These are phyloP conservation scores for Formica aserva DNA, from an alignment of 2,888 invertebrate genomes.

Conservation along the genomic window DNA sequence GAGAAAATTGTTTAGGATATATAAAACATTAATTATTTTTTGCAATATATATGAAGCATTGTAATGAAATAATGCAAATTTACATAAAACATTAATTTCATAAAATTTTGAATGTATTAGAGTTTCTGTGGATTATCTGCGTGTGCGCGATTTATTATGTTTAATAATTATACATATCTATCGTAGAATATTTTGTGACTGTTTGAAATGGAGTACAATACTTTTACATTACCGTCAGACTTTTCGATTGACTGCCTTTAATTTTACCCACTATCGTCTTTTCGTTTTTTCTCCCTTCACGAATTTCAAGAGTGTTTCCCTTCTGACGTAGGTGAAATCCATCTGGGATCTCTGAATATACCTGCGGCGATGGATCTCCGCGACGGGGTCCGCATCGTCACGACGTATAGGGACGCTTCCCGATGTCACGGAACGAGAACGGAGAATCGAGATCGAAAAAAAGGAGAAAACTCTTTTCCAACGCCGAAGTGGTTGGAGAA, in stretches of 20 bases:
- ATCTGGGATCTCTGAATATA: slow-evolving; percentile 52
- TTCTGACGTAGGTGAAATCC: slow-evolving; percentile 39
- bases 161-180: background rate
- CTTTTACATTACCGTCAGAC: background rate
- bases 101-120: background rate
- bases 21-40: background rate
- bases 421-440: slow-evolving; percentile 65
- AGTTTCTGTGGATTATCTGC: background rate
- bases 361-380: slow-evolving; percentile 58
- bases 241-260: background rate
- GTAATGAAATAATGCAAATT: background rate
- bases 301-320: background rate
- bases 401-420: slow-evolving; percentile 61
- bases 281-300: background rate
- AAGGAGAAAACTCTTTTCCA: slow-evolving; percentile 53
- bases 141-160: too few species aligned
- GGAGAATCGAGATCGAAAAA: slow-evolving; percentile 64
- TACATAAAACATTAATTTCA: background rate
- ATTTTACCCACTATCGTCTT: background rate
- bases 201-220: background rate
- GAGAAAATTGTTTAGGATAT: background rate
- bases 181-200: background rate
- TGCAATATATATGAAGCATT: background rate
- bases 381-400: slow-evolving; percentile 41
- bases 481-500: slow-evolving; percentile 37